A percentile compares a stretch with the other conserved stretches of the same genome.
These are phyloP conservation scores for Archegozetes longisetosus DNA, from an alignment of 1,140 invertebrate genomes.

Conservation along the genomic window DNA sequence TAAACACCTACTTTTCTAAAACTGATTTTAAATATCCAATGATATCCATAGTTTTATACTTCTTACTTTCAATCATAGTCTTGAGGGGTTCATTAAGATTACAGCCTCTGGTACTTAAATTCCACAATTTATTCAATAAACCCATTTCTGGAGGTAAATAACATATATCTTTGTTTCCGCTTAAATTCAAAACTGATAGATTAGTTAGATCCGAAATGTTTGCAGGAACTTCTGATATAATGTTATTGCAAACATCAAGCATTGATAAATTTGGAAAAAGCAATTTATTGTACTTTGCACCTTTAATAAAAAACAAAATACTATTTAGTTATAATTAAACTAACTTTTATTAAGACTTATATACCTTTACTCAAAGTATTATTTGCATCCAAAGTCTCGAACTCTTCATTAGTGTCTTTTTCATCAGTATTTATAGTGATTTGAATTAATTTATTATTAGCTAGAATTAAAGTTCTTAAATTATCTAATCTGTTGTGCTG, in stretches of 20 bases:
- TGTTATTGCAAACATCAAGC: slow-evolving; percentile 84
- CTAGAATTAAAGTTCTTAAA: slow-evolving; percentile 59
- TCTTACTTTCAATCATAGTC: slow-evolving; percentile 78
- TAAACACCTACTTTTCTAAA: slow-evolving; percentile 36
- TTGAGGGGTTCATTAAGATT: slow-evolving; percentile 70
- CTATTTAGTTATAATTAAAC: neutral
- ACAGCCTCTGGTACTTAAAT: slow-evolving; percentile 80
- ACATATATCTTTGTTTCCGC: slow-evolving; percentile 65
- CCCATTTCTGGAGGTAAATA: slow-evolving; percentile 89
- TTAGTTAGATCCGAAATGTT: slow-evolving; percentile 70
- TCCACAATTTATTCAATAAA: slow-evolving; percentile 79
- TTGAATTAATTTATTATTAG: slow-evolving; percentile 61
- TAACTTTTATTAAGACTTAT: neutral
- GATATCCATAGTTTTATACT: slow-evolving; percentile 90
- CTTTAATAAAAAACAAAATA: too few species aligned
- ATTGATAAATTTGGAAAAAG: slow-evolving; percentile 87
- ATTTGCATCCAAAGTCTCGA: neutral
- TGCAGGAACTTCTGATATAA: slow-evolving; percentile 55
- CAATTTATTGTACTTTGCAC: slow-evolving; percentile 32
- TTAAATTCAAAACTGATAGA: slow-evolving; percentile 83
- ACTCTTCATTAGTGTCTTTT: neutral
- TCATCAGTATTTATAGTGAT: slow-evolving; percentile 64
- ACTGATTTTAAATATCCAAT: slow-evolving; percentile 75
- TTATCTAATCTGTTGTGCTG: slow-evolving; percentile 62
- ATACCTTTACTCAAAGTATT: slow-evolving; percentile 27